Evolutionary conservation across 2,888 invertebrate species (phyloP), one percentile per base, ranked within the genome.

Genomic region (Catocala sponsa): DNA sequence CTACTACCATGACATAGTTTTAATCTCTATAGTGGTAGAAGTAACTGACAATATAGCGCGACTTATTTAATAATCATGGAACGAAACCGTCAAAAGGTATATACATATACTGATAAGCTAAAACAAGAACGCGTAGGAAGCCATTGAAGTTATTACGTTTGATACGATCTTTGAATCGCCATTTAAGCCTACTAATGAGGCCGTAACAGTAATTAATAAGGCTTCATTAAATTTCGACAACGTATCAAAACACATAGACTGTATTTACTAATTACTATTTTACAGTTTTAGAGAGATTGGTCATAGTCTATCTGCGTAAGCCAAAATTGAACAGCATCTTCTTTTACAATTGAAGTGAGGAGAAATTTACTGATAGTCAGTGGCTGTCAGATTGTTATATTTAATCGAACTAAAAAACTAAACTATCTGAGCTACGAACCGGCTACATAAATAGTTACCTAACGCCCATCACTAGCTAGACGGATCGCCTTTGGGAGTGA

Each of bases 401-500:
- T 38, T 13, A 38, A 51, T n/a, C 35, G 38, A 51, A 6, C 9
- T 9, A 13, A 13, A 54, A 33, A 33, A 33, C 44, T 44, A 33
- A 46, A 46, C 15, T 25, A 33, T 54, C 25, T n/a, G 2, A 25
- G 25, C 38, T 0, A 33, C 25, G 50, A 49, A 50, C 63, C 57
- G 59, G 55, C 47, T 47, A 55, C 46, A 10, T 4, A 9, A 57
- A 52, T 49, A 49, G 35, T 38, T 25, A 54, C 55, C 41, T 48
- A 38, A 48, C 44, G 51, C 47, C 56, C 76, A 65, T 55, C 71
- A 71, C 73, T 75, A 74, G 11, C 0, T 11, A 35, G 73, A 59
- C 50, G 60, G 65, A 80, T 82, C 54, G 83, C 90, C 90, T 81
- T 80, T 85, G 84, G 90, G 86, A 88, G 78, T 79, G 78, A 89